Base-by-base conservation (phyloP, 2,888 invertebrate genomes). In the Tethea ocularis region DNA sequence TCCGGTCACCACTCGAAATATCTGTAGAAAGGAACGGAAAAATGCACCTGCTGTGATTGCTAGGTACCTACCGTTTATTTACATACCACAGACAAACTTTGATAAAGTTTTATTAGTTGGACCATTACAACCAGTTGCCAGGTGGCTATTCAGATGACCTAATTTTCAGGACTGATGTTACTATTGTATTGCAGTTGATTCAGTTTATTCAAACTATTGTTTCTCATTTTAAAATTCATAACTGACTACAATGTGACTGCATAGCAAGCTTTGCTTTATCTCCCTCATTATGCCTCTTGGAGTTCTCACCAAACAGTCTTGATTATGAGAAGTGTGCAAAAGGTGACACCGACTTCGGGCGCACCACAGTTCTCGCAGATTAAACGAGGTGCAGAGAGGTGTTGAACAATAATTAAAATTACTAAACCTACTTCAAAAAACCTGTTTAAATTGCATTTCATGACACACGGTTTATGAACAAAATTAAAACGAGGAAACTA, bases 1-100 rank as follows among this genome's bases (percentile, higher is more conserved):
- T 91, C 91, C 91, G 91, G 89, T 79, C 71, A 60, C 62, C 68
- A 63, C 60, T 55, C 59, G 29, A 54, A 53, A 66, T 64, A 58
- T 61, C 65, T 61, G 60, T 59, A 56, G 59, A 63, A 53, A 61
- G 17, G 57, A 58, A 51, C 56, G 65, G 68, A 65, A 72, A 77
- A 80, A 71, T 73, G 72, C 86, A 88, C 84, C 87, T 86, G 88
- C 80, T 82, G 72, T 62, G 71, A 72, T 72, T 51, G 52, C 52
- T n/a, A n/a, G n/a, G n/a, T n/a, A n/a, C n/a, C n/a, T 55, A 52
- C 52, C 52, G 29, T 52, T 53, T 53, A 29, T 59, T 58, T 26
- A 61, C 61, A 46, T 61, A 57, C 29, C 20, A 36, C 17, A 15
- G 54, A 13, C 13, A 11, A 20, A 11, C 11, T 29, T 4, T 53